These are phyloP conservation scores for Orgyia antiqua DNA, from an alignment of 2,888 invertebrate genomes.

Conservation along the genomic window DNA sequence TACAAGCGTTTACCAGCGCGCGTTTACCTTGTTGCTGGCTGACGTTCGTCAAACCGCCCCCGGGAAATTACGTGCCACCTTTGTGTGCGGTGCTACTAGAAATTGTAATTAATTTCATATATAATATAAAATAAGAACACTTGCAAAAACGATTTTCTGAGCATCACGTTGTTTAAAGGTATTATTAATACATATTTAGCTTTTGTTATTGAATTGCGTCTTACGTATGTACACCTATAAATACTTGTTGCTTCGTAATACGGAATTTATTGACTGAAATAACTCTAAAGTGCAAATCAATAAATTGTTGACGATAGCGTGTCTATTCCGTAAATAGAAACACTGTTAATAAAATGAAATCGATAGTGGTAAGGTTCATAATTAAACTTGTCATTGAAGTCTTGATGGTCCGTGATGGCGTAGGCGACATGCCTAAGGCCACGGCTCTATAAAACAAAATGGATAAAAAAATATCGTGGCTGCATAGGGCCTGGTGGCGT, in stretches of 20 bases:
- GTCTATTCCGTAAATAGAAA: not conserved
- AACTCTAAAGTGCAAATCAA: too few species aligned
- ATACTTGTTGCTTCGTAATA: slow-evolving; percentile 3
- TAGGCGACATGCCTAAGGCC: slow-evolving; percentile 36
- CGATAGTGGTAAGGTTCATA: slow-evolving; percentile 25
- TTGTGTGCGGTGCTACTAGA: slow-evolving; percentile 35
- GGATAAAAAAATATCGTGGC: slow-evolving; percentile 34
- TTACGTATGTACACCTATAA: slow-evolving; percentile 1
- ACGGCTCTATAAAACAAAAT: slow-evolving; percentile 32
- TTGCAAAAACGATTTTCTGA: slow-evolving; percentile 14
- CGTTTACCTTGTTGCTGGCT: too few species aligned
- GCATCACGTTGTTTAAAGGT: slow-evolving; percentile 1
- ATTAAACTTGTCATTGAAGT: slow-evolving; percentile 23
- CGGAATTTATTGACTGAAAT: slow-evolving; percentile 13
- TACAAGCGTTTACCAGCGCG: slow-evolving; percentile 10
- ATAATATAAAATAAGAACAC: slow-evolving; percentile 39
- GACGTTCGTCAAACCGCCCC: slow-evolving; percentile 39
- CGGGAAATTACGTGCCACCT: slow-evolving; percentile 59
- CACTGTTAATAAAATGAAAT: slow-evolving; percentile 13
- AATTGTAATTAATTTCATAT: slow-evolving; percentile 55
- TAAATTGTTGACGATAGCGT: too few species aligned
- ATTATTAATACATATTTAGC: slow-evolving; percentile 6
- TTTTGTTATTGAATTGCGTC: slow-evolving; percentile 3
- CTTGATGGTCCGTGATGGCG: slow-evolving; percentile 13
- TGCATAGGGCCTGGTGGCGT: slow-evolving; percentile 28